Evolutionary conservation across 1,140 invertebrate species (phyloP).

Genomic region (Antheraea mylitta): DNA sequence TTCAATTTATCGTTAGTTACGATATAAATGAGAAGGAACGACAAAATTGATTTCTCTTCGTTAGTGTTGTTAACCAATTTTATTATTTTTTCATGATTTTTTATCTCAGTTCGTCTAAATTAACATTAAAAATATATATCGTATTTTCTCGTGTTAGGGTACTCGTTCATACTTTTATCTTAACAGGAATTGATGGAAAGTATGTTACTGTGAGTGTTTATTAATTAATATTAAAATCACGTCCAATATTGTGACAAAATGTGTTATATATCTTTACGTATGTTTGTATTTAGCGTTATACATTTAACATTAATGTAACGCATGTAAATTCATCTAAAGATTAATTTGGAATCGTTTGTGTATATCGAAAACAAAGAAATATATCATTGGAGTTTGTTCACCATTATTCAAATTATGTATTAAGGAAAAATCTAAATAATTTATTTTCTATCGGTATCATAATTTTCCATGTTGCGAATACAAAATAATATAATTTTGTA

Average conservation of each 20-base stretch:
- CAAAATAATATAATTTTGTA: not conserved
- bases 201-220: slow-evolving; percentile 40
- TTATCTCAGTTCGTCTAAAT: no score
- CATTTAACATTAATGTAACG: not conserved
- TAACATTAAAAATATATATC: no score
- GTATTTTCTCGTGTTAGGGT: slow-evolving; percentile 18
- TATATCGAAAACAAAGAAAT: no score
- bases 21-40: not conserved
- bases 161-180: slow-evolving; percentile 71
- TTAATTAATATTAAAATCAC: slow-evolving; percentile 43
- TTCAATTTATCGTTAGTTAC: no score
- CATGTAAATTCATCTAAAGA: no score
- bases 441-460: not conserved
- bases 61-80: no score
- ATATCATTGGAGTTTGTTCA: no score
- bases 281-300: not conserved
- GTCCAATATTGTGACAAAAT: slow-evolving; percentile 75
- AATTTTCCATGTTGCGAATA: not conserved
- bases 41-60: not conserved
- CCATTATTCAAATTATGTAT: not conserved
- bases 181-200: slow-evolving; percentile 71
- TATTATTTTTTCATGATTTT: no score
- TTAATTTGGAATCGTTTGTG: not conserved
- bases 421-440: not conserved
- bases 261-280: slow-evolving; percentile 27